These are phyloP conservation scores for Labia minor DNA, from an alignment of 2,888 invertebrate genomes.

Conservation along the genomic window DNA sequence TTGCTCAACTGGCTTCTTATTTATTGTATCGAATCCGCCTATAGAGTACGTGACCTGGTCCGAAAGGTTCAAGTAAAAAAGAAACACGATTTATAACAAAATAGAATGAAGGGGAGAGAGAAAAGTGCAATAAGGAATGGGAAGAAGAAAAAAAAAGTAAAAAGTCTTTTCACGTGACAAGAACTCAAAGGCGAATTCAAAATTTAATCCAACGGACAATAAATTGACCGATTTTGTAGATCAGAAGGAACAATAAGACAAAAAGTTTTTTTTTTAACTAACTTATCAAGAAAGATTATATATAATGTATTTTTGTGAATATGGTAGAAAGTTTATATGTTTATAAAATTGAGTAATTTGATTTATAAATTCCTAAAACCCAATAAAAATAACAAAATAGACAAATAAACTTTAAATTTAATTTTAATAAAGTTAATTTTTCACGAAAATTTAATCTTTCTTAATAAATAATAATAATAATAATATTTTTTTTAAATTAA, in stretches of 20 bases:
- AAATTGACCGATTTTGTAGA: not conserved
- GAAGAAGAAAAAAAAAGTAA: not conserved
- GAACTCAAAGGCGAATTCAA: not conserved
- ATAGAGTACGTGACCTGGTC: not conserved
- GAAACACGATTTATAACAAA: constrained; percentile 8
- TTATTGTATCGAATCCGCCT: constrained; percentile 13
- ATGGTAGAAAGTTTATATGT: too few relatives aligned
- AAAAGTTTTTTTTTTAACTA: not conserved
- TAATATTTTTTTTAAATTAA: too few relatives aligned
- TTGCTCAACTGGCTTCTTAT: not conserved
- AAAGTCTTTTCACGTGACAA: not conserved
- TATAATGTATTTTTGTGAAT: not conserved
- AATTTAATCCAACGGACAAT: not conserved
- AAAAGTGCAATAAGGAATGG: not conserved
- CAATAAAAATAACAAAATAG: too few relatives aligned
- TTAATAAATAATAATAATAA: too few relatives aligned
- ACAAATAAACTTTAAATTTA: too few relatives aligned
- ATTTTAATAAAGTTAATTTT: too few relatives aligned
- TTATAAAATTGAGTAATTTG: too few relatives aligned
- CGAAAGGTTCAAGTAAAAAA: not conserved
- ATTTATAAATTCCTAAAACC: not conserved
- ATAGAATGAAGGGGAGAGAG: not conserved
- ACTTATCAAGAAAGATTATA: not conserved
- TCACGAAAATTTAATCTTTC: too few relatives aligned
- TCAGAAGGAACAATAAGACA: too few relatives aligned